Percentiles rank a stretch among this genome's conserved stretches.
Conservation (phyloP, 2,888 invertebrate species). For the Malachius bipustulatus region DNA sequence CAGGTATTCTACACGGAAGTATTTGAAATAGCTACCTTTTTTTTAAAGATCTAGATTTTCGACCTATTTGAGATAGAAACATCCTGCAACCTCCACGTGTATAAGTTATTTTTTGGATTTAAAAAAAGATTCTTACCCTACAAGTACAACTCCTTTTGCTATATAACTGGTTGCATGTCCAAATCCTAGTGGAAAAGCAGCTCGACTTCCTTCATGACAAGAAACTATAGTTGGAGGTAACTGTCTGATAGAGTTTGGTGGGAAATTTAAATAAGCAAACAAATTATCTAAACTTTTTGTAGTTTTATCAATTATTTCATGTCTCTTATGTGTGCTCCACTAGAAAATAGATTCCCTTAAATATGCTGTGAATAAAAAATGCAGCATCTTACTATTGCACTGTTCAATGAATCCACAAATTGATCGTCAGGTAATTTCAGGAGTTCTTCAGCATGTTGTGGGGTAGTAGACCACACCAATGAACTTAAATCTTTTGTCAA, state of each 20-base stretch:
- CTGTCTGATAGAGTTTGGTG: slow-evolving; percentile 31
- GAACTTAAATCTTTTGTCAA: slow-evolving; percentile 66
- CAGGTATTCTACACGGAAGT: too few relatives aligned
- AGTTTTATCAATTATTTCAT: slow-evolving; percentile 41
- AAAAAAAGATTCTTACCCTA: slow-evolving; percentile 83
- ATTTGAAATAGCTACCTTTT: too few relatives aligned
- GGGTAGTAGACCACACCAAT: slow-evolving; percentile 86
- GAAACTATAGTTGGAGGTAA: slow-evolving; percentile 55
- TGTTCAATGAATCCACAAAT: slow-evolving; percentile 82
- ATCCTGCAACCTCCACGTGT: too few relatives aligned
- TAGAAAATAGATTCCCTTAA: slow-evolving; percentile 22
- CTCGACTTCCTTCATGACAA: slow-evolving; percentile 54
- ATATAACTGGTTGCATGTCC: slow-evolving; percentile 83
- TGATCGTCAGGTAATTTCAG: slow-evolving; percentile 56
- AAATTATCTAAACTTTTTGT: slow-evolving; percentile 42
- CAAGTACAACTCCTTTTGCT: slow-evolving; percentile 64
- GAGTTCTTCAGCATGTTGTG: slow-evolving; percentile 61
- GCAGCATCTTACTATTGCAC: slow-evolving; percentile 56
- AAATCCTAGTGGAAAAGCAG: slow-evolving; percentile 85
- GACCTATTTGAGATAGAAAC: too few relatives aligned
- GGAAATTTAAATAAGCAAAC: slow-evolving; percentile 34
- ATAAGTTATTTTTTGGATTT: too few relatives aligned
- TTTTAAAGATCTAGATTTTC: too few relatives aligned
- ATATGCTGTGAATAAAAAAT: background rate
- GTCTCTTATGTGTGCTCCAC: slow-evolving; percentile 51